Evolutionary conservation across 2,888 invertebrate species (phyloP).

Genomic region (Dryobota labecula): DNA sequence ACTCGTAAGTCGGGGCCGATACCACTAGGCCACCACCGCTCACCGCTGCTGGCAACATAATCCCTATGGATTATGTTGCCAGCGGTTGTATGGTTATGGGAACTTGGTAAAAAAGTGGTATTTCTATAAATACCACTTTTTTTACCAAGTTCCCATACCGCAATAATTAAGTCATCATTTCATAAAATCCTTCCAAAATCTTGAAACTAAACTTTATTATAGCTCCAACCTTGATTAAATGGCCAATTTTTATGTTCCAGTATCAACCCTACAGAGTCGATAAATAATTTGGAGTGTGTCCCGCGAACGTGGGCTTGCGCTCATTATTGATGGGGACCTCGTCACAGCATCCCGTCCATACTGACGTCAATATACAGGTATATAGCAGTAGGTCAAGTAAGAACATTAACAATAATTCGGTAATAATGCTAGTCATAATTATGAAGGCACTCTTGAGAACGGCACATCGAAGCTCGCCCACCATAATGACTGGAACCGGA

Average conservation of each 20-base stretch:
- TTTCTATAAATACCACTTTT: too few relatives aligned
- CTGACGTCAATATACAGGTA: constrained; percentile 40
- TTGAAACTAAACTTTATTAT: background rate
- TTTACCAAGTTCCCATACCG: too few relatives aligned
- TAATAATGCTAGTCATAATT: background rate
- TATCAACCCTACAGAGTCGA: constrained; percentile 73
- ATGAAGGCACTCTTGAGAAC: background rate
- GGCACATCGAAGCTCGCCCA: too few relatives aligned
- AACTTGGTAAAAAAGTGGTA: too few relatives aligned
- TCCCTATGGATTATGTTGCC: too few relatives aligned
- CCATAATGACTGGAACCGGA: too few relatives aligned
- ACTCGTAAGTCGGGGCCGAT: too few relatives aligned
- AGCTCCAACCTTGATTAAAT: constrained; percentile 1
- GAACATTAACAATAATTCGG: background rate
- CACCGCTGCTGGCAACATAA: too few relatives aligned
- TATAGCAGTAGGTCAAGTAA: constrained; percentile 20
- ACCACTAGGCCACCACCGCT: too few relatives aligned
- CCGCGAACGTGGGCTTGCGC: constrained; percentile 67
- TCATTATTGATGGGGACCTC: constrained; percentile 76
- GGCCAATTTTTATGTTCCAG: constrained; percentile 9
- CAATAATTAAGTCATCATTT: too few relatives aligned
- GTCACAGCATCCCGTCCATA: constrained; percentile 65
- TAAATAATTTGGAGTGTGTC: constrained; percentile 80
- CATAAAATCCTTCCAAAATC: background rate
- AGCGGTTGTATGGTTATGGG: too few relatives aligned